Percentiles rank a stretch among this genome's conserved stretches.
Conservation (phyloP, 37 sponge, comb jelly and placozoan genomes). For the Cliona cf. orientalis region DNA sequence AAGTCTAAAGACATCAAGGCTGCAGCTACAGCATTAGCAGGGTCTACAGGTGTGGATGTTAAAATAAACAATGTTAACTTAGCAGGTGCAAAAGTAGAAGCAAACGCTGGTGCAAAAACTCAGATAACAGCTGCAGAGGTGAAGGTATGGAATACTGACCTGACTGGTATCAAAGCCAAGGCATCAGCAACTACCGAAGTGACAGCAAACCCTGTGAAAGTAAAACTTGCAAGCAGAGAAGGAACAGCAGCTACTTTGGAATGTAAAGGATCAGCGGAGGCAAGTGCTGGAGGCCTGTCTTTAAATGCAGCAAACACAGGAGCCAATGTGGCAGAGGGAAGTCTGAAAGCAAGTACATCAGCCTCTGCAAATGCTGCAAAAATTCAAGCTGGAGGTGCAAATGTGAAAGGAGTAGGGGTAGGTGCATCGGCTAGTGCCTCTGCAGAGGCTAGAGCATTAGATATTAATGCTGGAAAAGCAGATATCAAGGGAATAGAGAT, state of each 20-base stretch:
- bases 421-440: constrained; percentile 12
- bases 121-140: background rate
- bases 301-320: background rate
- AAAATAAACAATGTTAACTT: background rate
- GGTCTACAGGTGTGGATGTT: background rate
- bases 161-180: background rate
- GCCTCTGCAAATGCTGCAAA: constrained; percentile 6
- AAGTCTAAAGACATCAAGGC: background rate
- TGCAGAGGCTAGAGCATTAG: background rate
- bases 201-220: background rate
- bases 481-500: background rate
- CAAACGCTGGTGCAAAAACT: background rate
- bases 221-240: background rate
- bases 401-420: background rate
- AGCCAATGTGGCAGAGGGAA: background rate
- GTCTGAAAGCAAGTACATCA: constrained; percentile 1
- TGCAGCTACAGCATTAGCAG: background rate
- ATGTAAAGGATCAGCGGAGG: background rate
- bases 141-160: background rate
- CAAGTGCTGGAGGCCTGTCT: background rate
- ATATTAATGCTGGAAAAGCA: constrained; percentile 3
- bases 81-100: constrained; percentile 1
- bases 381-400: background rate
- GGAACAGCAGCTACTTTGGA: background rate
- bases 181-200: background rate